Evolutionary conservation across 2,888 invertebrate species (phyloP), one percentile per base, ranked within the genome.

Genomic region (Drosophila algonquin): DNA sequence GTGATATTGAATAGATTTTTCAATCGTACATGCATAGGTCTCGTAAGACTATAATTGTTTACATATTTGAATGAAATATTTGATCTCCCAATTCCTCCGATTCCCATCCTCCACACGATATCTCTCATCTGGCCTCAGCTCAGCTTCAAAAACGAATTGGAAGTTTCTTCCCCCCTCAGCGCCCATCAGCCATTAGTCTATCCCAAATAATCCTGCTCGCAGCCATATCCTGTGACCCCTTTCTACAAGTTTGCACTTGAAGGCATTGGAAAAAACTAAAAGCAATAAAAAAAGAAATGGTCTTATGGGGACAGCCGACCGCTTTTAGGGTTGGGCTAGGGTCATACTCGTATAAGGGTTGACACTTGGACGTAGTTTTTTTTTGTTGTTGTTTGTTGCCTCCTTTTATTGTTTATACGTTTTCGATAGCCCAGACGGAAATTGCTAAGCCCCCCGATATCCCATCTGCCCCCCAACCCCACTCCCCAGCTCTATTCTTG

Each of bases 381-480:
- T 24, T 4, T 24, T 24, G n/a, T 3, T 21, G 21, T 21, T 21
- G 21, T 21, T 21, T 21, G 24, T 24, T 24, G 24, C 70, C 62
- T 65, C 70, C 67, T 72, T 89, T 85, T 85, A 85, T 89, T 85
- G 89, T 89, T 85, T 89, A 85, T 85, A 76, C 82, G 89, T 80
- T 83, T 86, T 89, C 89, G 84, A 85, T 89, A 87, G 85, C 80
- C 81, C 85, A 81, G 74, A 81, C 89, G 84, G 84, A 85, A 85
- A 85, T 89, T 85, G 87, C 89, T 73, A 87, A 73, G 77, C 64
- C 72, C 60, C 63, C 63, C 80, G 53, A 58, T 35, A 35, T 35
- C 35, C 12, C 35, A 35, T 35, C 35, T 35, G 35, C 35, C 35
- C 35, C 35, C 21, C 21, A 21, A 3, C 3, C 21, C 3, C 21